Conservation (phyloP, 30 jellyfish, hydroid and myxozoan species). For the Aurelia coerulea region DNA sequence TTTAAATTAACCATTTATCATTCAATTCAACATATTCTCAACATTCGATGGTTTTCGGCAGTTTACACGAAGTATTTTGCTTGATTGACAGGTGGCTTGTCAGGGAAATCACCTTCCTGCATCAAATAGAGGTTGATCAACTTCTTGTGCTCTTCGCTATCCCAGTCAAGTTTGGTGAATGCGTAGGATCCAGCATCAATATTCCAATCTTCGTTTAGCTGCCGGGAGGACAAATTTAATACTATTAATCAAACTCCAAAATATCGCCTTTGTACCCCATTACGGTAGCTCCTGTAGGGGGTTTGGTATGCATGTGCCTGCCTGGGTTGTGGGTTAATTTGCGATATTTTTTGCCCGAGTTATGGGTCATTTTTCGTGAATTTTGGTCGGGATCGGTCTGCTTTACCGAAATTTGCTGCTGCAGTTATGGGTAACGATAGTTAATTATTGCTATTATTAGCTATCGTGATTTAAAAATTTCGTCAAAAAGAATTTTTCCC, state of each 20-base stretch:
- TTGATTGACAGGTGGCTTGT: conserved; percentile 57
- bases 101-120: conserved; percentile 72
- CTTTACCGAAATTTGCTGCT: too few species aligned
- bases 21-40: neutral
- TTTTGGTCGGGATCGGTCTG: too few species aligned
- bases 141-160: conserved; percentile 82
- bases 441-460: too few species aligned
- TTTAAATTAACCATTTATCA: neutral
- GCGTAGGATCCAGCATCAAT: conserved; percentile 81
- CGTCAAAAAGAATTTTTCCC: too few species aligned
- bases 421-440: too few species aligned
- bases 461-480: too few species aligned
- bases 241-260: neutral
- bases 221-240: neutral
- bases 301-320: too few species aligned
- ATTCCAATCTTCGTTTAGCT: conserved; percentile 88
- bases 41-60: neutral
- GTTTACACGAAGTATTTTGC: conserved; percentile 36
- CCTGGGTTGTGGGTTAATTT: too few species aligned
- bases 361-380: too few species aligned
- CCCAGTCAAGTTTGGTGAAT: conserved; percentile 82
- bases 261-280: too few species aligned
- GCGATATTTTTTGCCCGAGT: too few species aligned
- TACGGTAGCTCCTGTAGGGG: too few species aligned
- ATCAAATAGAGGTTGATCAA: conserved; percentile 55